phyloP scores from a whole-genome alignment of 2,888 invertebrate genomes.

The Meteorus cinctellus region DNA sequence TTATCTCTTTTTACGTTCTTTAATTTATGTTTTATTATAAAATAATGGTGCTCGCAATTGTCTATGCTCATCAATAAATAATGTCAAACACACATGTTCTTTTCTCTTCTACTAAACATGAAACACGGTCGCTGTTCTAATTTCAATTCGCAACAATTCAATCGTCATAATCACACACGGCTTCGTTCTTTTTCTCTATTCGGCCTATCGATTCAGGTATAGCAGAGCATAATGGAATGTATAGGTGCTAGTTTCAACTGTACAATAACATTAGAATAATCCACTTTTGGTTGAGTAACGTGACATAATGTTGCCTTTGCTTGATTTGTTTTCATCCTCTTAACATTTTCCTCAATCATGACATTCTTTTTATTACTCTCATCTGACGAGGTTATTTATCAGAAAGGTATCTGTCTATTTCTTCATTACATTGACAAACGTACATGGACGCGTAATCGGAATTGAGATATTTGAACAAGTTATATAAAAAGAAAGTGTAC shows the following conservation, averaged over 20 bases:
- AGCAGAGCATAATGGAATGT: slow-evolving; percentile 55
- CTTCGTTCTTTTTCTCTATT: slow-evolving; percentile 32
- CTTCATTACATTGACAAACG: slow-evolving; percentile 25
- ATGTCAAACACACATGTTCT: slow-evolving; percentile 22
- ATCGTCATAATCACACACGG: slow-evolving; percentile 40
- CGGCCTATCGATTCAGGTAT: slow-evolving; percentile 49
- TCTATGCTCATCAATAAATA: slow-evolving; percentile 34
- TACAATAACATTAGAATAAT: slow-evolving; percentile 64
- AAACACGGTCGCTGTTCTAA: slow-evolving; percentile 54
- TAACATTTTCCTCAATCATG: slow-evolving; percentile 32
- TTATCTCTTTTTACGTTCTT: neutral
- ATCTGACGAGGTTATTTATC: neutral
- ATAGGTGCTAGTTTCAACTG: slow-evolving; percentile 59
- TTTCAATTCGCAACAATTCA: slow-evolving; percentile 51
- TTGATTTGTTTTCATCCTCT: slow-evolving; percentile 38
- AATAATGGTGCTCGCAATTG: slow-evolving; percentile 16
- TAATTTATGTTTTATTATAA: slow-evolving; percentile 8
- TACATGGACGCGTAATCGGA: slow-evolving; percentile 35
- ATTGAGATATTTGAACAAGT: neutral
- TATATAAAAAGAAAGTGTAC: neutral
- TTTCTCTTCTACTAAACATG: slow-evolving; percentile 55
- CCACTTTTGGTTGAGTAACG: slow-evolving; percentile 57
- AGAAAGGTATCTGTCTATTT: slow-evolving; percentile 24
- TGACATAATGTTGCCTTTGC: slow-evolving; percentile 34
- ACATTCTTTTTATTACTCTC: slow-evolving; percentile 8